These are phyloP conservation scores for Lepidostoma basale DNA, from an alignment of 1,140 invertebrate species.

Conservation along the genomic window DNA sequence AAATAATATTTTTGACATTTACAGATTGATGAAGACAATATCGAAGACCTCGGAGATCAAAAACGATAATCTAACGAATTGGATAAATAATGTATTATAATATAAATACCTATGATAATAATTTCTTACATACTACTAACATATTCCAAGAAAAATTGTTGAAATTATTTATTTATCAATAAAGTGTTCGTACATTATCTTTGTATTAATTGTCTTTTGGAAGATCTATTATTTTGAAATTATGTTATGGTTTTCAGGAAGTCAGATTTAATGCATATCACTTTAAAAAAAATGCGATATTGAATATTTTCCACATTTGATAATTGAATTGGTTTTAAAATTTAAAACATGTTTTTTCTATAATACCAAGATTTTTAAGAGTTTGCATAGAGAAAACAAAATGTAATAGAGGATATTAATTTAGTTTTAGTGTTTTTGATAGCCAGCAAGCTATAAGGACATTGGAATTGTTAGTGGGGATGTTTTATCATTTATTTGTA, in stretches of 20 bases:
- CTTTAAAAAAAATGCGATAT: neutral
- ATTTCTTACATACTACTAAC: neutral
- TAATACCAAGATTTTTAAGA: too few species aligned
- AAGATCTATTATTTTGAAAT: neutral
- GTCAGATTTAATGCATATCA: neutral
- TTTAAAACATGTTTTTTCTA: too few species aligned
- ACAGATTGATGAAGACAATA: constrained; percentile 73
- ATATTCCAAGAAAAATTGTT: constrained; percentile 14
- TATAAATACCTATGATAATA: neutral
- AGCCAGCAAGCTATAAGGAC: too few species aligned
- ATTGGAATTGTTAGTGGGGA: too few species aligned
- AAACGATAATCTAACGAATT: constrained; percentile 62
- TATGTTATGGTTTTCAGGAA: neutral
- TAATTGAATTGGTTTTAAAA: too few species aligned
- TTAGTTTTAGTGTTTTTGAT: too few species aligned
- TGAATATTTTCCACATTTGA: neutral
- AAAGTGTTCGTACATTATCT: constrained; percentile 4
- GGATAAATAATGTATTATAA: constrained; percentile 11
- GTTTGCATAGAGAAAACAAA: too few species aligned
- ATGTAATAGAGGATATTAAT: too few species aligned
- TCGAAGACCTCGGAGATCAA: constrained; percentile 74
- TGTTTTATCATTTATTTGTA: too few species aligned
- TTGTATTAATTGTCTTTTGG: neutral
- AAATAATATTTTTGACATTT: too few species aligned
- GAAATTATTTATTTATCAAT: constrained; percentile 36